Evolutionary conservation across 2,797 vertebrate genomes (phyloP), one percentile per base, ranked within the genome.

Genomic region (Pogoniulus pusillus): DNA sequence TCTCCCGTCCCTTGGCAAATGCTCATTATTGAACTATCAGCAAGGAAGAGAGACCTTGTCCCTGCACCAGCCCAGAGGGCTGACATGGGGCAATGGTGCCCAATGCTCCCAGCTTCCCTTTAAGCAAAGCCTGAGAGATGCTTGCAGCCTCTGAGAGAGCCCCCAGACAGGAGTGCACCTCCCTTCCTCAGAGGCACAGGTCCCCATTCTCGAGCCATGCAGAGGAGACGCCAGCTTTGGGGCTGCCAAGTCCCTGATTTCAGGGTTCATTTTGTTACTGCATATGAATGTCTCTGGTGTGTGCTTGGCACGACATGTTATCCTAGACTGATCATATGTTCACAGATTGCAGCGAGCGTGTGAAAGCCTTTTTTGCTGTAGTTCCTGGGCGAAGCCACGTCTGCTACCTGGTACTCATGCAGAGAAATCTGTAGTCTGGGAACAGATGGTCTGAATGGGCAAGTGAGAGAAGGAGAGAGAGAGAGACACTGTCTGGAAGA

Each of bases 241-340:
- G 68, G 51, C 39, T 95, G 92, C 85, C 93, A 92, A 93, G 71
- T 82, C 76, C 84, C 84, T 96, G 39, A 57, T 92, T 86, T 93
- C 79, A 93, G 94, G 87, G 87, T 90, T 87, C 88, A 83, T 96
- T 82, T 89, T 92, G 89, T 93, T 90, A 90, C 87, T 91, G 92
- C 87, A 87, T 77, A 63, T 87, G 91, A 80, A 96, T 90, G 84
- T 91, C 86, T 95, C 75, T 94, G 71, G 85, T 90, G 90, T 96
- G 96, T 94, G 94, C 95, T 97, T 96, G 96, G 96, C 85, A 95
- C 29, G 94, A 91, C 41, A 81, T 94, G 91, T 95, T 96, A 95
- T 96, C 93, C 89, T 96, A 97, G 95, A 97, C 94, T 92, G 93
- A 97, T 97, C 96, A 95, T 96, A 96, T 96, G 95, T 95, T 97